phyloP scores from a whole-genome alignment of 2,888 invertebrate genomes.

The Rotaria socialis region DNA sequence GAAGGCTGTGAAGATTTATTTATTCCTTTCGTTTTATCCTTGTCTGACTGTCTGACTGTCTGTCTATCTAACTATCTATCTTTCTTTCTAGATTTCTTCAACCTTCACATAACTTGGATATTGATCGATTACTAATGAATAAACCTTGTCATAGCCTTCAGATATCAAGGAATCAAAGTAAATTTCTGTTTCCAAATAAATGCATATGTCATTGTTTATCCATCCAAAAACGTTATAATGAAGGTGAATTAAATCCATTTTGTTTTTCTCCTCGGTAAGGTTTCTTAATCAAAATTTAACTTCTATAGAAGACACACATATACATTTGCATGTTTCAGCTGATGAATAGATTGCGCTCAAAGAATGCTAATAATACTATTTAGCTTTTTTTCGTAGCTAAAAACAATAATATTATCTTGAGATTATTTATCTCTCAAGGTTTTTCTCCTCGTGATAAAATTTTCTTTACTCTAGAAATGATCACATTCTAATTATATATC shows the following conservation, averaged over 20 bases:
- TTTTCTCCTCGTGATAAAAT: background rate
- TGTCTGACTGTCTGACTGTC: background rate
- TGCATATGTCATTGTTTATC: no score
- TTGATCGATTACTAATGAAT: conserved; percentile 26
- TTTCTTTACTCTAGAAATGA: no score
- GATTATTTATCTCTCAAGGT: background rate
- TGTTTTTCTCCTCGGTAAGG: no score
- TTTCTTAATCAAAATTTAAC: no score
- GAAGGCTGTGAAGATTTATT: conserved; percentile 1
- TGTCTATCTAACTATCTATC: background rate
- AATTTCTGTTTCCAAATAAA: background rate
- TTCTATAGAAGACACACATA: no score
- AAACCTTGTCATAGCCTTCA: conserved; percentile 20
- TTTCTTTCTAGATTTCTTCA: conserved; percentile 5
- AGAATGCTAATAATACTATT: no score
- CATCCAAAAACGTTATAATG: no score
- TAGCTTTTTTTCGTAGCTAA: background rate
- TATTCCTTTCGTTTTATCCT: conserved; percentile 23
- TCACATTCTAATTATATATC: background rate
- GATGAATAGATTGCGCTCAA: no score
- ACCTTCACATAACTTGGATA: background rate
- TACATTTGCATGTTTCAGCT: no score
- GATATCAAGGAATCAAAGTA: background rate
- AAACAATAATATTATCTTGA: background rate
- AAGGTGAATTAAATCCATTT: no score